Conservation (phyloP, 2,797 vertebrate species). For the Luscinia megarhynchos region DNA sequence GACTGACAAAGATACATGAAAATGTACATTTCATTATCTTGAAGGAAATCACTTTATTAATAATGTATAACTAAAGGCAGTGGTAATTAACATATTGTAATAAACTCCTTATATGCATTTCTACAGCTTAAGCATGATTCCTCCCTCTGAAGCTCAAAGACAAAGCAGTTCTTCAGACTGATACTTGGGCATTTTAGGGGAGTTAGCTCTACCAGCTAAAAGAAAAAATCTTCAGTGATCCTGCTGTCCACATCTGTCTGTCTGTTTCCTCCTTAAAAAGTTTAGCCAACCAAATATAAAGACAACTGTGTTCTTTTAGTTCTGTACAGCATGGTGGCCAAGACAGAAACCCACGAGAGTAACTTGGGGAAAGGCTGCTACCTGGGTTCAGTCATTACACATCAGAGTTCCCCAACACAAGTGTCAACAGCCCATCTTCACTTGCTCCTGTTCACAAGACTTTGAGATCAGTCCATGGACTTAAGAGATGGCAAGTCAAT, state of each 20-base stretch:
- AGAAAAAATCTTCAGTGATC: neutral
- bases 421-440: neutral
- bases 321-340: neutral
- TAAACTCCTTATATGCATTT: neutral
- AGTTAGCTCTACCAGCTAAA: neutral
- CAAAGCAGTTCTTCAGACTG: neutral
- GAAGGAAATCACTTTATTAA: neutral
- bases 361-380: neutral
- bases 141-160: neutral
- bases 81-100: neutral
- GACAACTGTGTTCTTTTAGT: neutral
- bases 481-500: neutral
- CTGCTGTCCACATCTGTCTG: neutral
- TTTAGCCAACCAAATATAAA: neutral
- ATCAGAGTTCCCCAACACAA: neutral
- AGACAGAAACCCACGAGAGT: neutral
- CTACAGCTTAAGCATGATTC: neutral
- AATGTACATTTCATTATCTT: neutral
- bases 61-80: neutral
- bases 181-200: neutral
- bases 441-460: neutral
- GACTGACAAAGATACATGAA: neutral
- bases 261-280: neutral
- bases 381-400: neutral
- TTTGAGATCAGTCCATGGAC: neutral